phyloP scores from a whole-genome alignment of 2,797 vertebrate genomes.

The Luscinia luscinia region DNA sequence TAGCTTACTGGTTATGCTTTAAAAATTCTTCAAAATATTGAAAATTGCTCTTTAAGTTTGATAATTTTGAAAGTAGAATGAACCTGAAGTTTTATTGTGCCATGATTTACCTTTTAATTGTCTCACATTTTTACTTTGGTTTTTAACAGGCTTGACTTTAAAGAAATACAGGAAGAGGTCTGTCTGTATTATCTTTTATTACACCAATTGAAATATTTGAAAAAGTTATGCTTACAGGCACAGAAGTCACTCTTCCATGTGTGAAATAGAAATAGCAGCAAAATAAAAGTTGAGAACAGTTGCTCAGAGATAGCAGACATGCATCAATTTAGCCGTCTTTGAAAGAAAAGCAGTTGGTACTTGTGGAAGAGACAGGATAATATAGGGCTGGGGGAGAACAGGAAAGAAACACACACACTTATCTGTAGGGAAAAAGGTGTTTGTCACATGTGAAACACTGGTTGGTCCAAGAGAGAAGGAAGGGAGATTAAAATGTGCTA shows the following conservation, averaged over 20 bases:
- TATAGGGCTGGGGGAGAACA: background rate
- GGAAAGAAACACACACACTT: background rate
- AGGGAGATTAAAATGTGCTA: background rate
- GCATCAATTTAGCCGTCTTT: background rate
- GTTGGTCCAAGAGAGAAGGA: background rate
- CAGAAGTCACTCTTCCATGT: background rate
- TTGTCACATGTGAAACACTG: background rate
- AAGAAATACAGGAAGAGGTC: background rate
- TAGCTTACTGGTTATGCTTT: background rate
- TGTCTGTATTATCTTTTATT: background rate
- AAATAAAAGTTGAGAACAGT: background rate
- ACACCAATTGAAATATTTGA: background rate
- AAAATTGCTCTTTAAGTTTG: background rate
- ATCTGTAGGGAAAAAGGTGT: background rate
- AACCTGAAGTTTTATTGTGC: background rate
- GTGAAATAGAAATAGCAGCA: background rate
- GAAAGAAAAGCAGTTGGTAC: background rate
- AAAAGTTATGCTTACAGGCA: background rate
- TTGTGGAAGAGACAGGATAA: background rate
- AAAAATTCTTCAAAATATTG: background rate
- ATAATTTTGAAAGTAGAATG: background rate
- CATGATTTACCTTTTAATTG: background rate
- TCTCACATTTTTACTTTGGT: background rate
- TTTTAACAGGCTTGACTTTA: background rate
- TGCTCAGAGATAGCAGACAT: background rate